Base-by-base conservation (phyloP, 2,888 invertebrate genomes). In the Xestoiulus laeticollis region DNA sequence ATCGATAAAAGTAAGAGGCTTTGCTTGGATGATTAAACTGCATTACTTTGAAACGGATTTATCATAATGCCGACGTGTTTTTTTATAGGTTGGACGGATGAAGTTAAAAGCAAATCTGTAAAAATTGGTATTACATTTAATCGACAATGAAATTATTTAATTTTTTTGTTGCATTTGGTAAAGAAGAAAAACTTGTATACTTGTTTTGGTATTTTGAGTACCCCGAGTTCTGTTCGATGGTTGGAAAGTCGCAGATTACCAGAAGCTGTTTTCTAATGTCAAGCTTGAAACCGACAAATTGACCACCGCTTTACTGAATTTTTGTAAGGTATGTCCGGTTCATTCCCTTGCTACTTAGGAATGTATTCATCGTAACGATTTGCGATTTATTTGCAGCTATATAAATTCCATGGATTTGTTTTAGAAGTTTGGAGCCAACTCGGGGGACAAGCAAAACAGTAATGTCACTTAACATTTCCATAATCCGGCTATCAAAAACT, bases 361-460 rank as follows among this genome's bases (percentile, higher is more conserved):
- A 22, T 1, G 3, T 19, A 19, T 12, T 22, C 44, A 12, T 32
- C 22, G 19, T 33, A 38, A 33, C 10, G 8, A 86, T 86, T 78
- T 19, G 2, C 30, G 0, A 2, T 78, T 30, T 10, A 26, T 14
- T 44, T 84, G 30, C 84, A 86, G 68, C 30, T 30, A 43, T 94
- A 96, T 92, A 94, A 95, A 89, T 97, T 99, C 92, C 95, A 97
- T 92, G 99, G 99, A 0, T 94, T 96, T 59, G 97, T 98, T 0
- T 91, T 99, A 4, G 99, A 99, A 92, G 94, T 98, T 87, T 96
- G 98, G 95, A 95, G 96, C 26, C 97, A 97, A 92, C 93, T 97
- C 91, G 94, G 95, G 90, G 94, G 95, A 90, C 93, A 95, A 90
- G 93, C 94, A 1, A 93, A 94, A 89, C 88, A 48, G 89, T 89